These are phyloP conservation scores for Pteromalus puparum DNA, from an alignment of 1,140 invertebrate genomes.

Conservation along the genomic window DNA sequence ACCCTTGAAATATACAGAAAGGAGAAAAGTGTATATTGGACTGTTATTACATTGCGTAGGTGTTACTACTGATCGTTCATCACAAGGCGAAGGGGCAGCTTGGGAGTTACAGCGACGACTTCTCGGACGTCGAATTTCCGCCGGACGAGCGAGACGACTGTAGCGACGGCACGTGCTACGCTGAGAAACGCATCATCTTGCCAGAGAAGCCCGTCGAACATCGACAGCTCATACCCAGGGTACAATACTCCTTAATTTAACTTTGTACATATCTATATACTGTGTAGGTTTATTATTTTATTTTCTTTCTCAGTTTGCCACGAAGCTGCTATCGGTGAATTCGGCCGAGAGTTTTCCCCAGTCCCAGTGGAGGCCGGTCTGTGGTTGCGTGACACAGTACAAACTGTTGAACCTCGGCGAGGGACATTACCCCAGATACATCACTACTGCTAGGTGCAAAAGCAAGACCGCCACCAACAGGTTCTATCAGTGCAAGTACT, in stretches of 20 bases:
- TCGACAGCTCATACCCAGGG: slow-evolving; percentile 45
- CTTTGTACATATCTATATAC: too few relatives aligned
- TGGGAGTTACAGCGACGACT: slow-evolving; percentile 41
- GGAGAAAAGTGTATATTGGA: neutral
- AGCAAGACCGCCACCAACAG: slow-evolving; percentile 53
- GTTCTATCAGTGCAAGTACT: slow-evolving; percentile 58
- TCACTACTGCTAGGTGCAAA: slow-evolving; percentile 56
- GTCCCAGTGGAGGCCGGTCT: slow-evolving; percentile 15
- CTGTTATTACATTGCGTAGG: neutral
- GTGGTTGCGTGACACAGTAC: slow-evolving; percentile 57
- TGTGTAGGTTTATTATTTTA: too few relatives aligned
- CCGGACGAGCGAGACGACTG: slow-evolving; percentile 21
- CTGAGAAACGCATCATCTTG: slow-evolving; percentile 45
- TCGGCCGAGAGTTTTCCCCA: slow-evolving; percentile 51
- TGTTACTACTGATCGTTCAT: slow-evolving; percentile 23
- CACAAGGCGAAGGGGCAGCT: slow-evolving; percentile 21
- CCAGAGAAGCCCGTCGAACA: slow-evolving; percentile 48
- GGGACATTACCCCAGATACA: slow-evolving; percentile 60
- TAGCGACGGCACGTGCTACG: slow-evolving; percentile 48
- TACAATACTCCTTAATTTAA: neutral
- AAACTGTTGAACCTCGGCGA: slow-evolving; percentile 58
- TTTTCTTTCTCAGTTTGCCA: neutral
- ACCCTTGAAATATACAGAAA: too few relatives aligned
- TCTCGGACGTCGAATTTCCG: slow-evolving; percentile 45
- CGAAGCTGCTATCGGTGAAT: neutral